These are phyloP conservation scores for Poecilia gillii DNA, from an alignment of 2,797 vertebrate species.

Conservation along the genomic window DNA sequence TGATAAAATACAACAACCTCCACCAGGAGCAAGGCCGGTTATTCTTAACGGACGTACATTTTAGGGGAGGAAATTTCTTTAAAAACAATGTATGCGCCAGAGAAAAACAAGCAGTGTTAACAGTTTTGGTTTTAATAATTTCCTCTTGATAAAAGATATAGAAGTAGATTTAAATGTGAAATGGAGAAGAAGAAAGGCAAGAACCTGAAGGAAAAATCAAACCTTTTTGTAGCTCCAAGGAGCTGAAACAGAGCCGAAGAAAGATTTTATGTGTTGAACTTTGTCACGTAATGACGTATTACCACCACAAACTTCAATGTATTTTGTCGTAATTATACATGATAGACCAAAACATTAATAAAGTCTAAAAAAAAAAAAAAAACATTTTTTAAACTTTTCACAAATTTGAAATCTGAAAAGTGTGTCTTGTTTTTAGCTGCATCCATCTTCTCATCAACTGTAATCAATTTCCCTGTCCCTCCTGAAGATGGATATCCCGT, in stretches of 20 bases:
- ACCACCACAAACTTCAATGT: neutral
- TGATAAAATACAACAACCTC: constrained; percentile 39
- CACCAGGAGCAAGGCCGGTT: constrained; percentile 56
- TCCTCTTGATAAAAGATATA: constrained; percentile 53
- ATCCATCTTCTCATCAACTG: too few relatives aligned
- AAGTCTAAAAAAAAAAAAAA: neutral
- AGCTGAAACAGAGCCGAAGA: constrained; percentile 34
- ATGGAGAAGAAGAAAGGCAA: constrained; percentile 19
- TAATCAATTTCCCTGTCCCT: neutral
- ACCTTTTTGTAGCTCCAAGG: constrained; percentile 45
- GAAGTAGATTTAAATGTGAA: constrained; percentile 42
- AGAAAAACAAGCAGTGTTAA: constrained; percentile 70
- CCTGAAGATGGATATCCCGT: neutral
- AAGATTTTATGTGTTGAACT: constrained; percentile 3
- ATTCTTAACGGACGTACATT: constrained; percentile 63
- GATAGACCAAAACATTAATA: neutral
- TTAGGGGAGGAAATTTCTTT: constrained; percentile 47
- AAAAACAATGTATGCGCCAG: constrained; percentile 63
- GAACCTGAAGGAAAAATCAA: constrained; percentile 49
- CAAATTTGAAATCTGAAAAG: neutral
- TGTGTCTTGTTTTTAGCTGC: neutral
- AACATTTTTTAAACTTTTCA: neutral
- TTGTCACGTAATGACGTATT: neutral
- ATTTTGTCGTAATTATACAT: neutral
- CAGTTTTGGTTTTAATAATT: constrained; percentile 63